phyloP scores from a whole-genome alignment of 1,140 invertebrate genomes.

The Yoshiicerus persimilis region DNA sequence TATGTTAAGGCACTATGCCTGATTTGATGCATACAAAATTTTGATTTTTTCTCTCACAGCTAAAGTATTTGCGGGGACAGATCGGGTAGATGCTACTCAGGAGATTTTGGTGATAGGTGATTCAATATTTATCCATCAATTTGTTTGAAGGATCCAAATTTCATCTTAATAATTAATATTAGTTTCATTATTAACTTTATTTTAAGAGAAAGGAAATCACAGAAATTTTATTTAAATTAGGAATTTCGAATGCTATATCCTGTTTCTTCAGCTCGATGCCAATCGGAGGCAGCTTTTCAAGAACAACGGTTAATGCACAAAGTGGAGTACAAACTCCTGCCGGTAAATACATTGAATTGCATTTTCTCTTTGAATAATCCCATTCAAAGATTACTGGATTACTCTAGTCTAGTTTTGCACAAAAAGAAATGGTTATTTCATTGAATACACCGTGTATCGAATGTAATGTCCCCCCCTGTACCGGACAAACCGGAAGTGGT shows the following conservation, averaged over 20 bases:
- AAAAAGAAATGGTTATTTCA: background rate
- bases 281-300: constrained; percentile 85
- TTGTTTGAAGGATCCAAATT: background rate
- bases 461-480: no score
- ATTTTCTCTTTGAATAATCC: no score
- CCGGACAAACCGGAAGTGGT: no score
- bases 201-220: no score
- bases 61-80: constrained; percentile 62
- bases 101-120: constrained; percentile 60
- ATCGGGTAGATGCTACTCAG: constrained; percentile 72
- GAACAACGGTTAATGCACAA: constrained; percentile 91
- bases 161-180: background rate
- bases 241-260: constrained; percentile 84
- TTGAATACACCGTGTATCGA: no score
- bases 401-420: background rate
- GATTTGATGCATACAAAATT: no score
- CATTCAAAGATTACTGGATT: no score
- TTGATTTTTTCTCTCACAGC: constrained; percentile 69
- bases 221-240: constrained; percentile 50
- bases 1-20: no score
- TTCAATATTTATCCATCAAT: no score
- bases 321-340: constrained; percentile 84
- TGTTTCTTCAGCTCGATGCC: constrained; percentile 89
- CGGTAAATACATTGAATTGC: constrained; percentile 55
- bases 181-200: background rate